Evolutionary conservation across 2,888 invertebrate species (phyloP), one percentile per base, ranked within the genome.

Genomic region (Dysmachus trigonus): DNA sequence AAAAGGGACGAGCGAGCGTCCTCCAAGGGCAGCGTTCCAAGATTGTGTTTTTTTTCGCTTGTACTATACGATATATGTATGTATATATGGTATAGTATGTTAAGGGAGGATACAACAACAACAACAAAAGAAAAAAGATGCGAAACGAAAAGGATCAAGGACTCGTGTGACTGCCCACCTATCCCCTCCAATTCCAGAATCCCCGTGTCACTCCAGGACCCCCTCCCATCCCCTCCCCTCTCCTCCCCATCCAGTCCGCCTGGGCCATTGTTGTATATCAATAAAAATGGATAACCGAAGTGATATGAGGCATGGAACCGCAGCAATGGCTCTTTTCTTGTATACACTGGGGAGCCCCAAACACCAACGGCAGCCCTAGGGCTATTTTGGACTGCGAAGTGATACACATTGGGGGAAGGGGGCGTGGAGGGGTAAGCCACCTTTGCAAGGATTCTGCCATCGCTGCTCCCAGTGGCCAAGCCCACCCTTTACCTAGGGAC

Each of bases 271-370:
- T 83, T 86, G 82, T 83, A 83, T 83, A 86, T 82, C 86, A 86
- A 83, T 86, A 86, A 86, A 86, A 86, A 86, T 53, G 86, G 83
- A 86, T 83, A 86, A 83, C 83, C 38, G 77, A 72, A 81, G 73
- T 71, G 71, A 71, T 71, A 86, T 47, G 41, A 85, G 85, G 31
- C 73, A 72, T 27, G 35, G 41, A 84, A 73, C 47, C 41, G 22
- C 84, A 84, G 47, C 72, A 73, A 73, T 74, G 74, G 72, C 35
- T 85, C 38, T n/a, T n/a, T n/a, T n/a, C 53, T 76, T 35, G 51
- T 41, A 85, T 85, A 53, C 31, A 85, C 31, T 31, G 35, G 76
- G 74, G 51, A 27, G 53, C 85, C 76, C 38, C 38, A 77, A 47
- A 33, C 76, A 76, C 74, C 76, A 76, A 74, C 62, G 62, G 62